Base-by-base conservation (phyloP, 2,797 vertebrate genomes). In the Chelmon rostratus region DNA sequence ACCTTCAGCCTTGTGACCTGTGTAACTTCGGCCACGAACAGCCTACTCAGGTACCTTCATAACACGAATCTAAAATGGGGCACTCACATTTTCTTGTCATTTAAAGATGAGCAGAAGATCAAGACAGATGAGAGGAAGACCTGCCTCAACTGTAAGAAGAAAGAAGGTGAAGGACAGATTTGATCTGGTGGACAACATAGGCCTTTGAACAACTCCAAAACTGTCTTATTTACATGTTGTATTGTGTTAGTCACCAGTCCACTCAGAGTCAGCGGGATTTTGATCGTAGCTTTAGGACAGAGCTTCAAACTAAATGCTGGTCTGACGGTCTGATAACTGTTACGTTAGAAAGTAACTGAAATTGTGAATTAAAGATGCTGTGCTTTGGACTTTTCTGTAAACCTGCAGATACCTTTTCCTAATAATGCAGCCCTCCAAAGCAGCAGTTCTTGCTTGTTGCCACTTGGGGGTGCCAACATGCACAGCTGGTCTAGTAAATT, bases 41-140 rank as follows among this genome's bases (percentile, higher is more conserved):
- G 66, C 68, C 40, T 65, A 28, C 68, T 80, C 73, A 70, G 68
- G 65, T 58, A 73, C 16, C 28, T 23, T 42, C 19, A 61, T 5
- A 49, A 23, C 25, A 1, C 12, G 33, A 0, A 31, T 8, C n/a
- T 18, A 49, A 44, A 40, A 56, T 1, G 15, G 11, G 12, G 12
- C 12, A 8, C n/a, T 38, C 57, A 11, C 19, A 5, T 0, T 6
- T 52, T 40, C 10, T n/a, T 59, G 2, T 15, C 13, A 7, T 37
- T 53, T 37, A 18, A 21, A 59, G 46, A 23, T 4, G 10, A 19
- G 38, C 18, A 53, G 52, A 31, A 78, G 19, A 33, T 21, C 6
- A 73, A 54, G 4, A n/a, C 16, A 52, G 53, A 31, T 2, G 10
- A 19, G 38, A 53, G 11, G 10, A 12, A 40, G 16, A 33, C 40